Evolutionary conservation across 1,140 invertebrate genomes (phyloP).

Genomic region (Drosophila albomicans): DNA sequence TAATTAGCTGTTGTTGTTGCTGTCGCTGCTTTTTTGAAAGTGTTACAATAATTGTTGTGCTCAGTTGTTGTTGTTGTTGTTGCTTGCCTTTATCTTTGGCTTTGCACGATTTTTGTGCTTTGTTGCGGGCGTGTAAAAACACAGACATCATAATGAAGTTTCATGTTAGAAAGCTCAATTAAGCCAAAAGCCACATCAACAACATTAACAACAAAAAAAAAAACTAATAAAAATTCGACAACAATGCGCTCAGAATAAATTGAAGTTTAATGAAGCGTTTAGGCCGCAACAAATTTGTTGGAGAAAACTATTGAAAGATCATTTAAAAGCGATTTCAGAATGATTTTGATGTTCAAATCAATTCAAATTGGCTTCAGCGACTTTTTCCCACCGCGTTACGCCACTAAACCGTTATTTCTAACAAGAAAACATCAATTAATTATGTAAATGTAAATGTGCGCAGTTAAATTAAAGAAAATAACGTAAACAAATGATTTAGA

Average conservation of each 20-base stretch:
- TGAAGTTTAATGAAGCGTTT: constrained; percentile 49
- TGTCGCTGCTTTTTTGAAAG: constrained; percentile 48
- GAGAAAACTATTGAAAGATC: constrained; percentile 26
- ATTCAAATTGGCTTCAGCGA: neutral
- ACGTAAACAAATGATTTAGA: constrained; percentile 2
- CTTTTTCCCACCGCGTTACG: constrained; percentile 38
- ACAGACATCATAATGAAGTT: constrained; percentile 38
- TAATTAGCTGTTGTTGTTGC: constrained; percentile 32
- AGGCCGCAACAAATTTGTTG: constrained; percentile 26
- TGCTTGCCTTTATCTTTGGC: constrained; percentile 13
- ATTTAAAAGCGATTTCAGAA: constrained; percentile 49
- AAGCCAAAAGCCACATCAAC: constrained; percentile 32
- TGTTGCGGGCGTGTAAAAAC: constrained; percentile 36
- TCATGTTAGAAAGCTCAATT: constrained; percentile 46
- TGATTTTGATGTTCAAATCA: constrained; percentile 13
- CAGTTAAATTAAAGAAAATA: constrained; percentile 24
- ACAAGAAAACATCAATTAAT: constrained; percentile 28
- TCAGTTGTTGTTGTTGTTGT: neutral
- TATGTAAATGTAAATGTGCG: constrained; percentile 45
- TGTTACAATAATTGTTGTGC: constrained; percentile 28
- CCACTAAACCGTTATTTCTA: constrained; percentile 28
- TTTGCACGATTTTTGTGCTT: constrained; percentile 42
- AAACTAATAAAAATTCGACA: neutral
- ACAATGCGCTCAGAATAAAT: constrained; percentile 52
- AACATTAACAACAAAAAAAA: constrained; percentile 6